Conservation (phyloP, 2,113 vertebrate genomes). For the Oxyura jamaicensis region DNA sequence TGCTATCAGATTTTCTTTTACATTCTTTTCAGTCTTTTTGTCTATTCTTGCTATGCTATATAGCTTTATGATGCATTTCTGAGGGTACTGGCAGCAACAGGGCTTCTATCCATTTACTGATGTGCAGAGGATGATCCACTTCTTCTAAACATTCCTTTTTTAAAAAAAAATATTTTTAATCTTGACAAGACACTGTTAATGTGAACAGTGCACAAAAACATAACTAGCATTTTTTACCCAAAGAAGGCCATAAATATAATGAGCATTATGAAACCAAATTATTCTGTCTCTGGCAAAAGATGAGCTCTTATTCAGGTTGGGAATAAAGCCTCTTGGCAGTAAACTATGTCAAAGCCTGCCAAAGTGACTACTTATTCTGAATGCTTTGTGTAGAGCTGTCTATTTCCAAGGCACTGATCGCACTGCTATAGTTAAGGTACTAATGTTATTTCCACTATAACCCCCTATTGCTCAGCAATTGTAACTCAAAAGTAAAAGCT, state of each 20-base stretch:
- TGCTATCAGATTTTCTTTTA: neutral
- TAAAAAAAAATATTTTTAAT: neutral
- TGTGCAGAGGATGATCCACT: neutral
- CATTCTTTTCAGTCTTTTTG: neutral
- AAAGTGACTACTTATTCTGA: slow-evolving; percentile 24
- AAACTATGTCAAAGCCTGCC: slow-evolving; percentile 39
- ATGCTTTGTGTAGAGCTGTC: neutral
- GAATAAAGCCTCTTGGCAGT: slow-evolving; percentile 71
- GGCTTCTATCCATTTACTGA: neutral
- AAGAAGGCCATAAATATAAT: slow-evolving; percentile 74
- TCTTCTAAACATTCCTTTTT: neutral
- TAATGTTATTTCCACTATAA: neutral
- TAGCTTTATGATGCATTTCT: neutral
- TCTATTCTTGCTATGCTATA: neutral
- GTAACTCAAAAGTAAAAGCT: neutral
- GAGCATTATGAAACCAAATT: slow-evolving; percentile 58
- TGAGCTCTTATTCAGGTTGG: slow-evolving; percentile 54
- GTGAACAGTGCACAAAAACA: neutral
- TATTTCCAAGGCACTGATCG: neutral
- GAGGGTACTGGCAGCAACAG: neutral
- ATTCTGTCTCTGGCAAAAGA: slow-evolving; percentile 58
- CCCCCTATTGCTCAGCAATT: neutral
- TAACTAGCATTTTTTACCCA: slow-evolving; percentile 68
- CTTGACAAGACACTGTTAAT: neutral
- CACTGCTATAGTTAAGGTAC: neutral